phyloP scores from a whole-genome alignment of 2,113 vertebrate genomes.

The Vidua macroura region DNA sequence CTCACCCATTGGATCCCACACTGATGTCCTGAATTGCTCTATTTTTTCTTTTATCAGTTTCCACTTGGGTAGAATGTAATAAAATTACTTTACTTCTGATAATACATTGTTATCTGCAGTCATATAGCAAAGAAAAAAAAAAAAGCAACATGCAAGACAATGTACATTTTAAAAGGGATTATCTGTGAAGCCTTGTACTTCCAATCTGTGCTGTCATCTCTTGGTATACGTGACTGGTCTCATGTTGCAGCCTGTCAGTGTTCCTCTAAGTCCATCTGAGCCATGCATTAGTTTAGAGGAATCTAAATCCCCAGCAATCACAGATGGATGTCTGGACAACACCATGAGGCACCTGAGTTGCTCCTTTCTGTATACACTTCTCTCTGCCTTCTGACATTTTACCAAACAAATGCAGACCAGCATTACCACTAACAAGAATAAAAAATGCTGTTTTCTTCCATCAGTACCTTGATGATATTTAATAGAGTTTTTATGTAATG shows the following conservation, averaged over 20 bases:
- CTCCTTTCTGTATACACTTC: background rate
- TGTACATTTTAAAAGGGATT: background rate
- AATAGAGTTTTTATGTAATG: background rate
- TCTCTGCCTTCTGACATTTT: background rate
- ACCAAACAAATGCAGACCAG: background rate
- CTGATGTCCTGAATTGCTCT: background rate
- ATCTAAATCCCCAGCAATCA: background rate
- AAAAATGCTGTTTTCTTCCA: background rate
- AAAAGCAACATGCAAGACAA: background rate
- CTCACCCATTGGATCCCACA: background rate
- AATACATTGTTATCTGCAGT: background rate
- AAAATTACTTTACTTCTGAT: background rate
- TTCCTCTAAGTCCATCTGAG: background rate
- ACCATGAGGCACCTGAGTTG: background rate
- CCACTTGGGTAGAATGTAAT: background rate
- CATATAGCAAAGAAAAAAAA: background rate
- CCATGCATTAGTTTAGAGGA: background rate
- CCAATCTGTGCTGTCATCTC: background rate
- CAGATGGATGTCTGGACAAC: background rate
- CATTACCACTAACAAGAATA: accelerated
- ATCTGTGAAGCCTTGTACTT: background rate
- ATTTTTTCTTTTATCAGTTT: background rate
- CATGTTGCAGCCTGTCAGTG: background rate
- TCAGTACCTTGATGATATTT: background rate
- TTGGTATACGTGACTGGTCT: background rate